A percentile compares a stretch with the other conserved stretches of the same genome.
Evolutionary conservation across 1,140 invertebrate species (phyloP).

Genomic region (Hesperophylax magnus): DNA sequence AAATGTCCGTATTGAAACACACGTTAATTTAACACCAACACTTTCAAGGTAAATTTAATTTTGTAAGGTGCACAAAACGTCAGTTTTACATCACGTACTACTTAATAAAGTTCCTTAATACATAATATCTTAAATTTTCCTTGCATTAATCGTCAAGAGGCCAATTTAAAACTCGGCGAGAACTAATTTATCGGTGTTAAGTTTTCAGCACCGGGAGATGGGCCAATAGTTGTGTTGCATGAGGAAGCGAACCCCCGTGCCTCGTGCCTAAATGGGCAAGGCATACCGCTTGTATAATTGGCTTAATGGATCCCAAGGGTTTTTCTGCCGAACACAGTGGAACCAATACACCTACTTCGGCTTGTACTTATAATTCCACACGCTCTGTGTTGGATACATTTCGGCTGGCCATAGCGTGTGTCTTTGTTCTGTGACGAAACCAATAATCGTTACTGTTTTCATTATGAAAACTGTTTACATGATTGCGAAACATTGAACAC

Average conservation of each 20-base stretch:
- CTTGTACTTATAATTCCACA: slow-evolving; percentile 21
- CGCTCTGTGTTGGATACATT: slow-evolving; percentile 44
- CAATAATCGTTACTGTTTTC: neutral
- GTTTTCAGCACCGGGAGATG: slow-evolving; percentile 43
- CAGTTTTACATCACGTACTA: no score
- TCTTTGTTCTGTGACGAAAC: slow-evolving; percentile 5
- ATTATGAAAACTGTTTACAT: no score
- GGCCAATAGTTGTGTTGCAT: slow-evolving; percentile 51
- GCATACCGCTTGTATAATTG: slow-evolving; percentile 53
- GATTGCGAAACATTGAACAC: no score
- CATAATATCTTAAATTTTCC: slow-evolving; percentile 17
- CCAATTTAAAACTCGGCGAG: slow-evolving; percentile 27
- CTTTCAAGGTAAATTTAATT: no score
- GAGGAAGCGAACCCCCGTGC: slow-evolving; percentile 32
- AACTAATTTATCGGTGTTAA: slow-evolving; percentile 42
- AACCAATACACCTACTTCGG: no score
- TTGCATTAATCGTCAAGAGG: slow-evolving; percentile 33
- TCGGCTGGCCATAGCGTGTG: slow-evolving; percentile 12
- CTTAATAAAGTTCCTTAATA: no score
- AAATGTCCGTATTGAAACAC: no score
- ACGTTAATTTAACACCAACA: no score
- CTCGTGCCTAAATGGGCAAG: slow-evolving; percentile 42
- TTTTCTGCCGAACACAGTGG: slow-evolving; percentile 37
- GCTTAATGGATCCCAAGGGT: slow-evolving; percentile 54
- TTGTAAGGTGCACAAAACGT: no score